Percentiles rank a stretch among this genome's conserved stretches.
These are phyloP conservation scores for Lytechinus pictus DNA, from an alignment of 35 echinoderm and acorn worm species.

Conservation along the genomic window DNA sequence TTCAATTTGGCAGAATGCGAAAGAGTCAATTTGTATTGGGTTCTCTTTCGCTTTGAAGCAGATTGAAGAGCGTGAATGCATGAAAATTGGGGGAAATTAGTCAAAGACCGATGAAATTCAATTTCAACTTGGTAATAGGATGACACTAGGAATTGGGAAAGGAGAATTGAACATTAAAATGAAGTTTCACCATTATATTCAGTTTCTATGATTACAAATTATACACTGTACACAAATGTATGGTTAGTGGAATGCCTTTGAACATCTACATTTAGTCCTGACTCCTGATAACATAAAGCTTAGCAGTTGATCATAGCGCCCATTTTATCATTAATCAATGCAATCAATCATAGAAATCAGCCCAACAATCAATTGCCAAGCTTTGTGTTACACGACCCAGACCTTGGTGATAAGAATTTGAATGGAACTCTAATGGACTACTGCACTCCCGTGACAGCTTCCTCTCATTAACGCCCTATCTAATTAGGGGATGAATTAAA, in stretches of 20 bases:
- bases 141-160: neutral
- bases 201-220: too few species aligned
- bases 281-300: too few species aligned
- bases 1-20: neutral
- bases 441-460: neutral
- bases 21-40: neutral
- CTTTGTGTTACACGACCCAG: neutral
- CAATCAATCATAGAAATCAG: too few species aligned
- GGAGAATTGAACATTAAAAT: neutral
- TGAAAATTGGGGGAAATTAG: neutral
- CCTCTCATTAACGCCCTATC: neutral
- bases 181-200: neutral
- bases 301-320: too few species aligned
- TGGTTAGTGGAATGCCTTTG: neutral
- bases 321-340: too few species aligned
- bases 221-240: too few species aligned
- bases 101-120: neutral
- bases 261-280: neutral
- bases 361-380: too few species aligned
- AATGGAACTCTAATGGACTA: conserved; percentile 11
- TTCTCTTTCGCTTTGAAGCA: neutral
- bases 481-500: neutral
- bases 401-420: neutral
- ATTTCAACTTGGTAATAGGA: neutral
- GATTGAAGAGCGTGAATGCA: neutral